These are phyloP conservation scores for Zhuqinia jingwanae DNA, from an alignment of 2,888 invertebrate species.

Conservation along the genomic window DNA sequence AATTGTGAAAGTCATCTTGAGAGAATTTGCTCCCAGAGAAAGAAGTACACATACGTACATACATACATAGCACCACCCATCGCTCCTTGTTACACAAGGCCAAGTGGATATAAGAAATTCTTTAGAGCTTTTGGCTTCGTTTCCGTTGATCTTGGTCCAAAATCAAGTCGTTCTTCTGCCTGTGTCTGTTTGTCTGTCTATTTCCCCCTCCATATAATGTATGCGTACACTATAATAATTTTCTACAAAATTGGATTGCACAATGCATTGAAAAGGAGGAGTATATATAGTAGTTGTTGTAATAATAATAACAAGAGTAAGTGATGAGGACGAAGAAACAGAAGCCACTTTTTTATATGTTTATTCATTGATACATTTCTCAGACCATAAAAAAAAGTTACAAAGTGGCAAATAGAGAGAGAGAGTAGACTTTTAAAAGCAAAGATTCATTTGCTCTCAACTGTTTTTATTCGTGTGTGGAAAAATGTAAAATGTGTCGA, in stretches of 20 bases:
- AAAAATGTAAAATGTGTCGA: slow-evolving; percentile 37
- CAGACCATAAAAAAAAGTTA: neutral
- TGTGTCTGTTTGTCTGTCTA: slow-evolving; percentile 18
- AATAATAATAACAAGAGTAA: neutral
- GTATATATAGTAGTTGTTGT: too few relatives aligned
- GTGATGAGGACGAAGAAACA: neutral
- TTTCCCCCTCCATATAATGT: slow-evolving; percentile 22
- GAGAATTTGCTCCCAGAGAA: slow-evolving; percentile 29
- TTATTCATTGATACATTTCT: neutral
- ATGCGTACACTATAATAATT: slow-evolving; percentile 1
- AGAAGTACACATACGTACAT: neutral
- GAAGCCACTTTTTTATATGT: neutral
- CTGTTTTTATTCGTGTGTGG: slow-evolving; percentile 9
- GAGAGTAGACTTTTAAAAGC: neutral
- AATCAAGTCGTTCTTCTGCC: slow-evolving; percentile 53
- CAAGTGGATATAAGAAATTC: slow-evolving; percentile 64
- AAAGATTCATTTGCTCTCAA: neutral
- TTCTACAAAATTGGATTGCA: slow-evolving; percentile 3
- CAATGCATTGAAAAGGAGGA: neutral
- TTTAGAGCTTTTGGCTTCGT: slow-evolving; percentile 66
- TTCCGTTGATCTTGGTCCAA: slow-evolving; percentile 70
- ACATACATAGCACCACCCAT: slow-evolving; percentile 40
- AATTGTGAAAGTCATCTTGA: slow-evolving; percentile 43
- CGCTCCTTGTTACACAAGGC: slow-evolving; percentile 42
- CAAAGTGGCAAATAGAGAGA: neutral